phyloP scores from a whole-genome alignment of 2,113 vertebrate species.

The Aldabrachelys gigantea region DNA sequence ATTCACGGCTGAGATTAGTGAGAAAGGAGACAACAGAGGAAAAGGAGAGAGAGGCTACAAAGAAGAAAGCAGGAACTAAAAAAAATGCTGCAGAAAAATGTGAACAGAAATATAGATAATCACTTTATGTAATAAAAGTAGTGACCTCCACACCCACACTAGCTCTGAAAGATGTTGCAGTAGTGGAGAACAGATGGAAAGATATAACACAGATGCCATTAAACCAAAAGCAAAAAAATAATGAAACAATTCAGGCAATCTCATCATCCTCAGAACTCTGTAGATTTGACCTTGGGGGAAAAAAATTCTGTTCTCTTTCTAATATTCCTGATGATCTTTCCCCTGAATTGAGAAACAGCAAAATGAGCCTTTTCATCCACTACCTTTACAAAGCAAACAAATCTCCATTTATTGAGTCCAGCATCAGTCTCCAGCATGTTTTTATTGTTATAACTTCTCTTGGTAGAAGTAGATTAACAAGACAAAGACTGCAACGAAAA shows the following conservation, averaged over 20 bases:
- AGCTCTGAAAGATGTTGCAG: background rate
- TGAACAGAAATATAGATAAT: background rate
- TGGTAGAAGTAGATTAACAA: background rate
- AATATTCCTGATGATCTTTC: background rate
- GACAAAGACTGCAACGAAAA: background rate
- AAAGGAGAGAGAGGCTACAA: background rate
- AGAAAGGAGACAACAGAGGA: background rate
- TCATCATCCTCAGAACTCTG: background rate
- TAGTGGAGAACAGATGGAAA: background rate
- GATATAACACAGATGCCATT: background rate
- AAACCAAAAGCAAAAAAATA: background rate
- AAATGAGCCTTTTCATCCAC: rapidly evolving
- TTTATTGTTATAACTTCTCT: background rate
- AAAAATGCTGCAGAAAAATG: background rate
- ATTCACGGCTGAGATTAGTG: background rate
- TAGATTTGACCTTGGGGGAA: background rate
- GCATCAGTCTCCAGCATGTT: background rate
- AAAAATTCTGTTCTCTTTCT: background rate
- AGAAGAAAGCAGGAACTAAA: background rate
- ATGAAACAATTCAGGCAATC: background rate
- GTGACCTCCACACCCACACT: background rate
- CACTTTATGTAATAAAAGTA: background rate
- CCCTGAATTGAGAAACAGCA: background rate
- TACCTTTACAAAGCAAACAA: background rate
- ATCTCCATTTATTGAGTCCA: background rate